phyloP scores from a whole-genome alignment of 2,888 invertebrate species.

The Lasioglossum morio region DNA sequence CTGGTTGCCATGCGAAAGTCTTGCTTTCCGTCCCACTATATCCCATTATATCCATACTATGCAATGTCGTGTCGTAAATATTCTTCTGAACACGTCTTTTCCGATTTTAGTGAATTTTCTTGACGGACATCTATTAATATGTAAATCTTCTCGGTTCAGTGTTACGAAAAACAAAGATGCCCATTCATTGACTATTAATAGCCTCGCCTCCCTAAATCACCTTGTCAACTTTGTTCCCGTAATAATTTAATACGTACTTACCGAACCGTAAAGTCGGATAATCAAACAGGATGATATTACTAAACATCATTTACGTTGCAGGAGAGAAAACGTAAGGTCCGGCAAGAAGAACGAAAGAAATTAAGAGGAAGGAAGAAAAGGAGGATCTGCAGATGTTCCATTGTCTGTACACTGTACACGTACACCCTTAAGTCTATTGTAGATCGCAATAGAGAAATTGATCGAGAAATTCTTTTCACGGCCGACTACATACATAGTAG shows the following conservation, averaged over 20 bases:
- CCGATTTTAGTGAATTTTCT: constrained; percentile 32
- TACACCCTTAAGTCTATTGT: not conserved
- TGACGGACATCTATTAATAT: constrained; percentile 79
- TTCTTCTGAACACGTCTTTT: constrained; percentile 42
- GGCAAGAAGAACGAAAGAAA: not conserved
- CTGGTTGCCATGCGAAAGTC: constrained; percentile 70
- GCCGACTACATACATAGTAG: not conserved
- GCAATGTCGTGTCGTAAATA: constrained; percentile 45
- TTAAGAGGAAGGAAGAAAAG: not conserved
- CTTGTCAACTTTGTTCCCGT: not conserved
- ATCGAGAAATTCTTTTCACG: not conserved
- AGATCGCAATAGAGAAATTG: not conserved
- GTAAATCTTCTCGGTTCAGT: constrained; percentile 69
- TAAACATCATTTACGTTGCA: not conserved
- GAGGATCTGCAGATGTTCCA: not conserved
- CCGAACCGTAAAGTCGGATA: not conserved
- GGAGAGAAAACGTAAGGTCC: not conserved
- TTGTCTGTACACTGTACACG: not conserved
- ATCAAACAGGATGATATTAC: not conserved
- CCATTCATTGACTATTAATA: constrained; percentile 67
- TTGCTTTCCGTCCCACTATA: constrained; percentile 47
- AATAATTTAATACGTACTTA: not conserved
- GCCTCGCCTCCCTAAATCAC: constrained; percentile 37
- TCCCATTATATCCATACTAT: constrained; percentile 48
- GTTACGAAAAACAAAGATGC: constrained; percentile 70